Evolutionary conservation across 2,888 invertebrate species (phyloP), one percentile per base, ranked within the genome.

Genomic region (Epinotia demarniana): DNA sequence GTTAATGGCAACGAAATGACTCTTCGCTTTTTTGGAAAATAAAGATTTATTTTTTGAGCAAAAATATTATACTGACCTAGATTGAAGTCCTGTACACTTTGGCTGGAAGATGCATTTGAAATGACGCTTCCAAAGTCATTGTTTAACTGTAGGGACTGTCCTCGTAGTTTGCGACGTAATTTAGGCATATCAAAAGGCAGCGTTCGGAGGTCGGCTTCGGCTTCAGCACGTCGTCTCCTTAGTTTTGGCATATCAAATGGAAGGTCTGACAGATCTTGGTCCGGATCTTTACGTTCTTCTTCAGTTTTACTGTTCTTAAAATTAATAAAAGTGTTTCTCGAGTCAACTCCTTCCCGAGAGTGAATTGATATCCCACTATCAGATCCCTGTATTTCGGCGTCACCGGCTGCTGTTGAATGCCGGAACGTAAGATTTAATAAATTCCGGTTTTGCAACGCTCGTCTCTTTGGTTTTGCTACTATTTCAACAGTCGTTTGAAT

Each of bases 151-250:
- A 94, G 81, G 2, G 94, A 94, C 78, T 95, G 92, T 78, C 96
- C 96, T 79, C 97, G 95, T 82, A 97, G 90, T 79, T 97, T 96
- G 71, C 98, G 94, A 78, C 97, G 95, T 75, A 98, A 92, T 90
- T 98, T 98, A 46, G 98, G 98, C 98, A 98, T 98, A 88, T 98
- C 98, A 88, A 98, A 98, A 74, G 98, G 98, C 85, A 98, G 94
- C 87, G 98, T 96, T 79, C 97, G 95, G 70, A 98, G 92, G 86
- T 98, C 98, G 61, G 97, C 97, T 80, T 97, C 97, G 72, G 97
- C 97, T 84, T 96, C 96, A 81, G 96, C 95, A 76, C 96, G 91
- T 83, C 96, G 95, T 78, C 97, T 94, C 75, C 97, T 94, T 79
- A 98, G 90, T 88, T 98, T 98, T 67, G 98, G 98, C 98, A 98